Percentiles rank a stretch among this genome's conserved stretches.
phyloP scores from a whole-genome alignment of 2,113 vertebrate species.

The Calypte anna region DNA sequence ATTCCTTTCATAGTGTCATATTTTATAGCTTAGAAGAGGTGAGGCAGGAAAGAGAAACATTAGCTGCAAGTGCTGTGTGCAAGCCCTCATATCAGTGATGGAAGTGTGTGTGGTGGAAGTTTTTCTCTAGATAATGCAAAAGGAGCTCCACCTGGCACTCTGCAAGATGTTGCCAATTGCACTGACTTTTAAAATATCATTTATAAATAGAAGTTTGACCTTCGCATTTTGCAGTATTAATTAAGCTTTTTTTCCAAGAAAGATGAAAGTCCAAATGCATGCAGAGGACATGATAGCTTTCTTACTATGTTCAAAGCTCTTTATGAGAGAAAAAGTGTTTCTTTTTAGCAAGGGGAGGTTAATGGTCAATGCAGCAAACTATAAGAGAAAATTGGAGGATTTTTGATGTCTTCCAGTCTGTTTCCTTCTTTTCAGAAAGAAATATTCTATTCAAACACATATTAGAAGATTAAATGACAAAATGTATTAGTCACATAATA shows the following conservation, averaged over 20 bases:
- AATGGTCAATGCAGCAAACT: neutral
- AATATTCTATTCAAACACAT: neutral
- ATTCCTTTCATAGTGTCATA: neutral
- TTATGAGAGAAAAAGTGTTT: neutral
- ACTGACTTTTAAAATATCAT: constrained; percentile 29
- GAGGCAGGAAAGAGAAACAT: neutral
- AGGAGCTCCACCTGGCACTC: neutral
- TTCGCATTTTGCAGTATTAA: constrained; percentile 23
- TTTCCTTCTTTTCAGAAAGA: neutral
- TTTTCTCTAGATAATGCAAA: neutral
- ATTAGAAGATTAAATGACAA: neutral
- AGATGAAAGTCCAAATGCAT: neutral
- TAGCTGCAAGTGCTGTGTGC: neutral
- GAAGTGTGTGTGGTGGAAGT: neutral
- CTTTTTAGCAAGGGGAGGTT: neutral
- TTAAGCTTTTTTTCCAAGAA: constrained; percentile 26
- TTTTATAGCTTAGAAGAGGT: neutral
- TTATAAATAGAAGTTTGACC: constrained; percentile 54
- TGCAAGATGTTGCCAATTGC: neutral
- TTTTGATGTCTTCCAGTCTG: neutral
- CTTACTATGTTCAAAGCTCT: neutral
- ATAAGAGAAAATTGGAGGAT: neutral
- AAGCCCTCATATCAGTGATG: neutral
- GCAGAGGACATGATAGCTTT: neutral
- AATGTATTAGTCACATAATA: neutral